Evolutionary conservation across 2,888 invertebrate species (phyloP).

Genomic region (Melangyna quadrimaculata): DNA sequence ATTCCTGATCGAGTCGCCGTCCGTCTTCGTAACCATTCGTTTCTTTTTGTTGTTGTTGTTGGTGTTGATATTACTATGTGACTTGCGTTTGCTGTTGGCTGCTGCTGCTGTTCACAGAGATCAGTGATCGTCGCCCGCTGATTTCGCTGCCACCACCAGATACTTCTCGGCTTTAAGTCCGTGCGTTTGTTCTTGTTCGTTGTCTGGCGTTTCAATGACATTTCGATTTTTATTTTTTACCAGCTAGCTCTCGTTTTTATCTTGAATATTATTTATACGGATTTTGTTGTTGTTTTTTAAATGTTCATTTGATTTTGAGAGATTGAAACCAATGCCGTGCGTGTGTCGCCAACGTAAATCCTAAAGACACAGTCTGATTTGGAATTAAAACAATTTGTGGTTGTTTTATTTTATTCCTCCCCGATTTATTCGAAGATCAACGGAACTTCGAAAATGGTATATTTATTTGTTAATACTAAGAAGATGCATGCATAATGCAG

Average conservation of each 20-base stretch:
- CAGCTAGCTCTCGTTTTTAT: background rate
- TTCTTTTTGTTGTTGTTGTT: constrained; percentile 15
- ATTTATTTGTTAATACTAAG: background rate
- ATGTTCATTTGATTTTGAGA: constrained; percentile 17
- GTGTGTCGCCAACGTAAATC: constrained; percentile 51
- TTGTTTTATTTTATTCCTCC: background rate
- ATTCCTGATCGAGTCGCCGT: constrained; percentile 14
- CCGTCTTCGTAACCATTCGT: background rate
- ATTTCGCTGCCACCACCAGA: constrained; percentile 52
- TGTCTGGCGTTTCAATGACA: constrained; percentile 27
- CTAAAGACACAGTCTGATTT: background rate
- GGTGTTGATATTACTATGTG: constrained; percentile 18
- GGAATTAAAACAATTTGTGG: background rate
- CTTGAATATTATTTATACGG: constrained; percentile 57
- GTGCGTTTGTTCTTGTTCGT: constrained; percentile 51
- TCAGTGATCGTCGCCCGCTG: constrained; percentile 63
- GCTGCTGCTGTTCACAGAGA: constrained; percentile 47
- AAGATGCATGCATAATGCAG: constrained; percentile 1
- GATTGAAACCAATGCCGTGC: constrained; percentile 52
- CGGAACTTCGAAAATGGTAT: background rate
- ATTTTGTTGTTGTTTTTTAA: constrained; percentile 25
- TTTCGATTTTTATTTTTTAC: constrained; percentile 13
- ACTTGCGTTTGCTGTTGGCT: constrained; percentile 17
- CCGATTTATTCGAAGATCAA: constrained; percentile 8
- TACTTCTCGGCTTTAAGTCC: constrained; percentile 59